Base-by-base conservation (phyloP, 2,797 vertebrate species). In the Clangula hyemalis region DNA sequence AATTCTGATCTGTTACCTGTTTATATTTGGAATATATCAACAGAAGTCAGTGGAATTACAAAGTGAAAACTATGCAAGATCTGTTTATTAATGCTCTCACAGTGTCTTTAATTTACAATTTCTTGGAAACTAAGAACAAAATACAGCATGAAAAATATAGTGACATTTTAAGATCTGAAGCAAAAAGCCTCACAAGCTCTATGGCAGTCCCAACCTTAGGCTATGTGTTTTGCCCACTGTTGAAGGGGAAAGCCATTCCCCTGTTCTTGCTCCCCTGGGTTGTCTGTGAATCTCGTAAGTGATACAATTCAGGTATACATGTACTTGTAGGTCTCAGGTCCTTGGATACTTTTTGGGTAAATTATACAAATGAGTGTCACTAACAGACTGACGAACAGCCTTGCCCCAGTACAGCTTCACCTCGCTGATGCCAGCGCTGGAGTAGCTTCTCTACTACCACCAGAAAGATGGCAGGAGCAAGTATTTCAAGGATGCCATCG, bases 1-100 rank as follows among this genome's bases (percentile, higher is more conserved):
- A 94, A 85, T 93, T 95, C 90, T 95, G 93, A 85, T 90, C 95
- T 94, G 94, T 84, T 96, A 96, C 94, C 95, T 96, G 90, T 91
- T 96, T 95, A 90, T 90, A 87, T 82, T 87, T 62, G 51, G 84
- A 95, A 93, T 6, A 87, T 38, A 90, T 90, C 71, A 91, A 94
- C 90, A 92, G 81, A 93, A 95, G 41, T 71, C 77, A 75, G 61
- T 53, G 41, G 81, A 90, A 90, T 77, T 85, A 74, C 68, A 71
- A 76, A 87, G 32, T 45, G 53, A 94, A 87, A 90, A 70, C 74
- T 41, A 10, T 11, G 49, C 8, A 82, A 93, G 90, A 95, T 87
- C 64, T 82, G 92, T 64, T 94, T 92, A 82, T 87, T 92, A 89
- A 93, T 82, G 64, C 18, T 89, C 93, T 82, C 71, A 71, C n/a